Evolutionary conservation across 64 coral and sea anemone species (phyloP).

Genomic region (Montipora cactus): DNA sequence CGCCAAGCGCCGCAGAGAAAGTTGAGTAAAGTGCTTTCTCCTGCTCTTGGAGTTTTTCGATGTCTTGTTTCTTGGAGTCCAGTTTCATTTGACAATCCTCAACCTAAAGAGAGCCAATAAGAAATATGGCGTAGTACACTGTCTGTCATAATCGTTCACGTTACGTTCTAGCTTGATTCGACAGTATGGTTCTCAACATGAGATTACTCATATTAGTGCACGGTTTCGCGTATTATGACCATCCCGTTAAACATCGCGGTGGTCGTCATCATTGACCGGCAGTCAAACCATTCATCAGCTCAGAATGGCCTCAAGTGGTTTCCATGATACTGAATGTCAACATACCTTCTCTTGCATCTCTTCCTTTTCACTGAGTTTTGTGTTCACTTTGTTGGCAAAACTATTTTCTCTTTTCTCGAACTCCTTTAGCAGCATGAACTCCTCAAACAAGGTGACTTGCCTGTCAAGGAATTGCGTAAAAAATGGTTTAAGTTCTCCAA

Average conservation of each 20-base stretch:
- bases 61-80: constrained; percentile 91
- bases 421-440: constrained; percentile 96
- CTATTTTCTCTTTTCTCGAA: constrained; percentile 99
- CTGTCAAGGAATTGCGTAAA: neutral
- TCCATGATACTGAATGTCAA: neutral
- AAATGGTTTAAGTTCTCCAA: no score
- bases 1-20: constrained; percentile 84
- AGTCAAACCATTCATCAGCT: neutral
- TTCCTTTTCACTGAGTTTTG: constrained; percentile 89
- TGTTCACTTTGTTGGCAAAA: constrained; percentile 93
- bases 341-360: constrained; percentile 97
- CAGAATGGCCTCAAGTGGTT: neutral
- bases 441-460: constrained; percentile 98
- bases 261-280: no score
- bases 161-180: no score
- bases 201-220: no score
- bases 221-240: no score
- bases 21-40: constrained; percentile 92
- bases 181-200: no score
- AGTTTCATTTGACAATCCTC: constrained; percentile 96
- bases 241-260: no score
- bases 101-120: constrained; percentile 50
- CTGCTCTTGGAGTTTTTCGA: constrained; percentile 90
- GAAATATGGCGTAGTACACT: neutral
- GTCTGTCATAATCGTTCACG: neutral